A percentile compares a stretch with the other conserved stretches of the same genome.
Conservation (phyloP, 2,888 invertebrate species). For the Leucoptera coffeella region DNA sequence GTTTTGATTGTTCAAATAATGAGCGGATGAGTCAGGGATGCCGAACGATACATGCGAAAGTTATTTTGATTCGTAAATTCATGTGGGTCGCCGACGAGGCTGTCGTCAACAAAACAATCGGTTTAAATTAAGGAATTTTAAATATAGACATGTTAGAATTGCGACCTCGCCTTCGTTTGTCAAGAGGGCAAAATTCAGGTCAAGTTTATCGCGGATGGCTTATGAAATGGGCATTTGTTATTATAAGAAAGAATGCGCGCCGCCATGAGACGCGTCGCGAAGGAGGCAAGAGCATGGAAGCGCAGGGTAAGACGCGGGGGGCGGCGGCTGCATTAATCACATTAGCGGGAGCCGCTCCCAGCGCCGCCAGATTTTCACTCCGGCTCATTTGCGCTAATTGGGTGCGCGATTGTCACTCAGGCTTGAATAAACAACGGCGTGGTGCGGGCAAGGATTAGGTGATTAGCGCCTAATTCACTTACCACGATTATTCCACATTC, state of each 20-base stretch:
- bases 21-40: conserved; percentile 25
- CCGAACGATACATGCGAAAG: conserved; percentile 25
- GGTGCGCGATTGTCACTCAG: conserved; percentile 52
- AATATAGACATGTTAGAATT: conserved; percentile 18
- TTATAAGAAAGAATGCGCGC: too few species aligned
- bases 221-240: too few species aligned
- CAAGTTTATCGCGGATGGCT: too few species aligned
- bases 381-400: conserved; percentile 53
- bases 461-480: conserved; percentile 50
- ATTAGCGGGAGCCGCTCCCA: conserved; percentile 20
- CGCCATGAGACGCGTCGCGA: too few species aligned
- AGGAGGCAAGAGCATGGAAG: too few species aligned
- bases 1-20: conserved; percentile 34
- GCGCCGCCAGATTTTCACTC: conserved; percentile 47
- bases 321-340: conserved; percentile 42
- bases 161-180: conserved; percentile 6
- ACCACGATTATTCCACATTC: conserved; percentile 45
- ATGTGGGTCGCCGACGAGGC: conserved; percentile 43
- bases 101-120: conserved; percentile 29
- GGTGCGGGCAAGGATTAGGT: conserved; percentile 47
- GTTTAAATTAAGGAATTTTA: conserved; percentile 23
- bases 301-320: conserved; percentile 19
- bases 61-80: too few species aligned
- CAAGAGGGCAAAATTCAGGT: background rate
- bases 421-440: conserved; percentile 50